Conservation (phyloP, 2,797 vertebrate genomes). For the Sebastes flavidus region DNA sequence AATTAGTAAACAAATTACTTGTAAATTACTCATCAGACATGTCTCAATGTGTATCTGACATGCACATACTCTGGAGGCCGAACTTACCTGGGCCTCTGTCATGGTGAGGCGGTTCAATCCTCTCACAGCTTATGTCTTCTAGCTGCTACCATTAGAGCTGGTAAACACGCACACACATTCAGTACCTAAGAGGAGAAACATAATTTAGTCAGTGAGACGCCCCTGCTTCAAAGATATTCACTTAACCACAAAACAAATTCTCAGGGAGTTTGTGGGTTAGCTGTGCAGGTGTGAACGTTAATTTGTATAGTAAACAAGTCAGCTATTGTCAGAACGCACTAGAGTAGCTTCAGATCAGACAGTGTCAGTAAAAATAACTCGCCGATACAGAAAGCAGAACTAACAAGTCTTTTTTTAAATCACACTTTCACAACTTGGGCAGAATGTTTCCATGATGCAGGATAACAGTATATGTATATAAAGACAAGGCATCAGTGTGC, state of each 20-base stretch:
- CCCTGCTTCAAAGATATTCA: not conserved
- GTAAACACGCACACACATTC: constrained; percentile 29
- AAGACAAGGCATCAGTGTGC: constrained; percentile 1
- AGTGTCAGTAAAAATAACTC: constrained; percentile 64
- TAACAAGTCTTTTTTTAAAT: constrained; percentile 51
- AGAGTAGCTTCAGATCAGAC: not conserved
- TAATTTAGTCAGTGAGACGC: not conserved
- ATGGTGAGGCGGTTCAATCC: constrained; percentile 71
- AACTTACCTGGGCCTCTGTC: constrained; percentile 78
- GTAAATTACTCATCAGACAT: not conserved
- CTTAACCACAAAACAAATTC: constrained; percentile 2
- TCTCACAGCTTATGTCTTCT: constrained; percentile 70
- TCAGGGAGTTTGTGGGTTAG: constrained; percentile 10
- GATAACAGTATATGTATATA: not conserved
- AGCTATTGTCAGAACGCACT: constrained; percentile 15
- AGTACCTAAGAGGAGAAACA: constrained; percentile 38
- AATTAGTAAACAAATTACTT: not conserved
- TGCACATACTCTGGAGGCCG: not conserved
- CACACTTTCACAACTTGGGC: constrained; percentile 68
- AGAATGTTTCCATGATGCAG: constrained; percentile 68
- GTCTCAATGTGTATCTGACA: not conserved
- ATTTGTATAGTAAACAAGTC: not conserved
- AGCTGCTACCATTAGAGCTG: constrained; percentile 80
- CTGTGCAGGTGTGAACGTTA: not conserved
- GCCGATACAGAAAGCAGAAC: constrained; percentile 69